A percentile compares a stretch with the other conserved stretches of the same genome.
These are phyloP conservation scores for Reticulitermes speratus DNA, from an alignment of 1,140 invertebrate species.

Conservation along the genomic window DNA sequence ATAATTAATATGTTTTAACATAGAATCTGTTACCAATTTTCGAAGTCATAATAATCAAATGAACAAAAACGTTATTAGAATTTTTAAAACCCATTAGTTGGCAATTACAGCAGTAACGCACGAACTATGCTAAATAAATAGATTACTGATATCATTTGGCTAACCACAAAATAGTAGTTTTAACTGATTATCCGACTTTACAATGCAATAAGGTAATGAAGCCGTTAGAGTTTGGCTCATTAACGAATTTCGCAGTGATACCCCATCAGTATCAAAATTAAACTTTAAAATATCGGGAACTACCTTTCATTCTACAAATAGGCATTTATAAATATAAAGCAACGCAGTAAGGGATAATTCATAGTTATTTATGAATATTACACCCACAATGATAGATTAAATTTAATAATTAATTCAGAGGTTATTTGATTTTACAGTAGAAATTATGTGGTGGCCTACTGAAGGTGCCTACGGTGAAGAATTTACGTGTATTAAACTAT, in stretches of 20 bases:
- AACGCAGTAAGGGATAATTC: neutral
- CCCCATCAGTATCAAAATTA: neutral
- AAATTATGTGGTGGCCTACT: too few species aligned
- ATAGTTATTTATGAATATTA: neutral
- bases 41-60: neutral
- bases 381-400: too few species aligned
- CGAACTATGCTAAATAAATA: neutral
- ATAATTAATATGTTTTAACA: neutral
- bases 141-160: neutral
- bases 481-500: too few species aligned
- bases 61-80: neutral
- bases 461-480: too few species aligned
- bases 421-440: too few species aligned
- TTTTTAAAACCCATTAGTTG: slow-evolving; percentile 1
- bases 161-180: slow-evolving; percentile 13
- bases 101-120: neutral
- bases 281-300: neutral
- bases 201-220: neutral
- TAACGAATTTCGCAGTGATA: neutral
- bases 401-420: too few species aligned
- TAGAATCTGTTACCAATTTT: neutral
- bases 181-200: slow-evolving; percentile 2
- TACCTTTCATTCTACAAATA: neutral
- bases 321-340: neutral
- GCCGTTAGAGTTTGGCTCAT: neutral